Percentiles rank a stretch among this genome's conserved stretches.
phyloP scores from a whole-genome alignment of 2,888 invertebrate species.

The Acanthosepion esculentum region DNA sequence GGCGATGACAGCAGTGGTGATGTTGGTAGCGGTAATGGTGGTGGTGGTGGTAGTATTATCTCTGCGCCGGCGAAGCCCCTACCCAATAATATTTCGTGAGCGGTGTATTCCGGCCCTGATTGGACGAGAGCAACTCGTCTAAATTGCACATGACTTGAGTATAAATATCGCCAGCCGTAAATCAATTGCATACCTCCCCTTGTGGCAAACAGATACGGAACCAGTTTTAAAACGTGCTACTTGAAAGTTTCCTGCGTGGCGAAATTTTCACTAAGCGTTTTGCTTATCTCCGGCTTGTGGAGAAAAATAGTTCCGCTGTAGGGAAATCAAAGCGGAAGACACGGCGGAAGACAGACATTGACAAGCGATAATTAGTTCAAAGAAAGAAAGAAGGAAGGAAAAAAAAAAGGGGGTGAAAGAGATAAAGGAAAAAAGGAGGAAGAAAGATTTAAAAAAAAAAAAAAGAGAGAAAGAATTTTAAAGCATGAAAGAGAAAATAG shows the following conservation, averaged over 20 bases:
- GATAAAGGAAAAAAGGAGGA: not conserved
- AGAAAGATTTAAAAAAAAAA: not conserved
- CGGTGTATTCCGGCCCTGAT: constrained; percentile 20
- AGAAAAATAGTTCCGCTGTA: constrained; percentile 64
- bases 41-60: not conserved
- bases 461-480: not conserved
- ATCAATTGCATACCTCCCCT: constrained; percentile 67
- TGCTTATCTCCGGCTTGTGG: constrained; percentile 54
- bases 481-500: not conserved
- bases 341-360: constrained; percentile 59
- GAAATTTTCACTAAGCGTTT: constrained; percentile 58
- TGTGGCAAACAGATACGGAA: constrained; percentile 66
- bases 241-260: constrained; percentile 64
- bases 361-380: constrained; percentile 50
- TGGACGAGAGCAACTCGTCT: constrained; percentile 13
- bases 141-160: constrained; percentile 55
- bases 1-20: not conserved
- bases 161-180: constrained; percentile 64
- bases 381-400: not conserved
- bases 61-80: not conserved
- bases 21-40: not conserved
- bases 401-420: not conserved
- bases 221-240: constrained; percentile 67
- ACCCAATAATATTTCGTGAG: constrained; percentile 23
- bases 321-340: constrained; percentile 65